These are phyloP conservation scores for Aphelenchoides besseyi DNA, from an alignment of 1,140 invertebrate species.

Conservation along the genomic window DNA sequence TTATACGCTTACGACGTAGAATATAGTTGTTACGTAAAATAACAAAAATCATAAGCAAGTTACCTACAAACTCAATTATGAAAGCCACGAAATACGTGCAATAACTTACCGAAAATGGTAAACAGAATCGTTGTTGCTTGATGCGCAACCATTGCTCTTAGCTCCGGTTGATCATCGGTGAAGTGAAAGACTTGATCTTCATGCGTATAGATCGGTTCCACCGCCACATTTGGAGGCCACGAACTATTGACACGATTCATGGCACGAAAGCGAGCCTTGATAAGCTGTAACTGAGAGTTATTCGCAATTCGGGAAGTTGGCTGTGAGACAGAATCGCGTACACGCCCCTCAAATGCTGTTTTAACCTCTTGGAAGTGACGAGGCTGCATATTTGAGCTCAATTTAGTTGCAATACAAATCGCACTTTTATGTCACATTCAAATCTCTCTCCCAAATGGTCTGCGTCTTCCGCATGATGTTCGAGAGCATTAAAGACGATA, in stretches of 20 bases:
- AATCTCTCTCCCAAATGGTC: too few relatives aligned
- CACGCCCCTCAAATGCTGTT: too few relatives aligned
- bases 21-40: conserved; percentile 29
- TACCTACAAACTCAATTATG: too few relatives aligned
- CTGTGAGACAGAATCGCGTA: too few relatives aligned
- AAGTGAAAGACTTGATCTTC: not conserved
- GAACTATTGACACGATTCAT: conserved; percentile 11
- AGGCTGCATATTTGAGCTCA: too few relatives aligned
- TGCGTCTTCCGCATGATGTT: too few relatives aligned
- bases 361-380: too few relatives aligned
- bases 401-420: too few relatives aligned
- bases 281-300: conserved; percentile 4
- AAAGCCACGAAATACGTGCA: too few relatives aligned
- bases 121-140: conserved; percentile 27
- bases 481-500: too few relatives aligned
- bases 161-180: conserved; percentile 22
- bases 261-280: not conserved
- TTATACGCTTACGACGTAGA: conserved; percentile 29
- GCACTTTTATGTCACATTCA: too few relatives aligned
- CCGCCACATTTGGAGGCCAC: not conserved
- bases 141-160: conserved; percentile 25
- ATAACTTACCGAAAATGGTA: conserved; percentile 31
- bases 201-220: not conserved
- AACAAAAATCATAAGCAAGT: conserved; percentile 39
- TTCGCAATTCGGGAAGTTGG: too few relatives aligned